Base-by-base conservation (phyloP, 2,113 vertebrate species). In the Periophthalmus modestus region DNA sequence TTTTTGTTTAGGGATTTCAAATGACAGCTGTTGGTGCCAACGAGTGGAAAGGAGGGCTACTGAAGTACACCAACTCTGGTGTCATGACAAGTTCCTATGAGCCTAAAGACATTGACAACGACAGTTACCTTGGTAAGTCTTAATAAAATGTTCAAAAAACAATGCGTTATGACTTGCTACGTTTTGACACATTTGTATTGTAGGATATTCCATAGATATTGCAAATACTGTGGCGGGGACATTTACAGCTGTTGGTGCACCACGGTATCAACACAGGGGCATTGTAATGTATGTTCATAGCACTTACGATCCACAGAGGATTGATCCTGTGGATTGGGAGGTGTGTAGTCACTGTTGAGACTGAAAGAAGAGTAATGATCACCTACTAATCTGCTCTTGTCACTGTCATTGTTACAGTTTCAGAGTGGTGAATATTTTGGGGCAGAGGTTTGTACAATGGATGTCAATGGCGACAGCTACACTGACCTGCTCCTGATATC, bases 401-500 rank as follows among this genome's bases (percentile, higher is more conserved):
- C 39, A 14, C 59, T 65, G 36, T 67, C 0, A 21, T 62, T 28
- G 73, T 5, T 50, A 73, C 71, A 80, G 83, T 84, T 54, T 66
- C 92, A 96, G 93, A 91, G 88, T 24, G 95, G 96, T 55, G 92
- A 92, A 80, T 96, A 96, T 81, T 96, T 96, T 68, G 96, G 95
- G 7, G 94, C 93, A 0, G 95, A 91, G 58, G 82, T 96, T 65
- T 94, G 94, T 79, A 83, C 88, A 3, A 74, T 96, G 82, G 93
- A 95, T 15, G 0, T 94, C 66, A 66, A 94, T 24, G 0, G 9
- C 2, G 84, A 95, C 50, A 2, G 0, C 0, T 68, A 66, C 69
- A 83, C 89, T 18, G 94, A 96, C 68, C 58, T 95, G 1, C 80
- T 96, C n/a, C 89, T 96, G 68, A 88, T 96, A 36, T 95, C 94